phyloP scores from a whole-genome alignment of 2,797 vertebrate species.

The Peromyscus melanophrys region DNA sequence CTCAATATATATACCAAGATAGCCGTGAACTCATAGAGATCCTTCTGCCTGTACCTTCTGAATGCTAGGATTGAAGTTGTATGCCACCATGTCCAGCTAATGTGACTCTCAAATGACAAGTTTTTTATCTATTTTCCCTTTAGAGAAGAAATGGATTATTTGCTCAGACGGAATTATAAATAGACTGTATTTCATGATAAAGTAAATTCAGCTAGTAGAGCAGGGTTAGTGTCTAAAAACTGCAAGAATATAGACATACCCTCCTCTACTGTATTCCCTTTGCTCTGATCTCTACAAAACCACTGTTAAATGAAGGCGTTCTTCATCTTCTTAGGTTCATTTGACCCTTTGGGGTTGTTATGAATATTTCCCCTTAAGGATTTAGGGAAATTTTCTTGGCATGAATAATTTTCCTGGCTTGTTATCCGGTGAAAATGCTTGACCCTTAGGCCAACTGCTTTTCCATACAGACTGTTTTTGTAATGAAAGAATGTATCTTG shows the following conservation, averaged over 20 bases:
- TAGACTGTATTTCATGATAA: background rate
- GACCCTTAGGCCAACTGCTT: background rate
- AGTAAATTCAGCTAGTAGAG: background rate
- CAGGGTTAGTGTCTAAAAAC: background rate
- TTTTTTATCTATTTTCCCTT: background rate
- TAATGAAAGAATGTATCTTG: constrained; percentile 7
- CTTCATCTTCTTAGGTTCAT: background rate
- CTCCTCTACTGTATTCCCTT: background rate
- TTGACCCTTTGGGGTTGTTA: background rate
- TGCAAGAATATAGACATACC: background rate
- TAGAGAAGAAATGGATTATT: background rate
- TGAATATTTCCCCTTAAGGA: background rate
- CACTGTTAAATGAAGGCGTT: background rate
- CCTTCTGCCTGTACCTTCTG: background rate
- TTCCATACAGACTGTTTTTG: background rate
- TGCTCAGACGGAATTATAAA: background rate
- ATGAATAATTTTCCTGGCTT: background rate
- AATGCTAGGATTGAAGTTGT: background rate
- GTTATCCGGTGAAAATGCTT: background rate
- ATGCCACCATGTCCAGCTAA: background rate
- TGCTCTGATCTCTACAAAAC: background rate
- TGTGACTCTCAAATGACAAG: background rate
- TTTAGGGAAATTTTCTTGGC: background rate
- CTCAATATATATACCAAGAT: background rate
- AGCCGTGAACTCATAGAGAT: background rate